Percentiles rank a stretch among this genome's conserved stretches.
Evolutionary conservation across 2,797 vertebrate species (phyloP).

Genomic region (Lophius americanus): DNA sequence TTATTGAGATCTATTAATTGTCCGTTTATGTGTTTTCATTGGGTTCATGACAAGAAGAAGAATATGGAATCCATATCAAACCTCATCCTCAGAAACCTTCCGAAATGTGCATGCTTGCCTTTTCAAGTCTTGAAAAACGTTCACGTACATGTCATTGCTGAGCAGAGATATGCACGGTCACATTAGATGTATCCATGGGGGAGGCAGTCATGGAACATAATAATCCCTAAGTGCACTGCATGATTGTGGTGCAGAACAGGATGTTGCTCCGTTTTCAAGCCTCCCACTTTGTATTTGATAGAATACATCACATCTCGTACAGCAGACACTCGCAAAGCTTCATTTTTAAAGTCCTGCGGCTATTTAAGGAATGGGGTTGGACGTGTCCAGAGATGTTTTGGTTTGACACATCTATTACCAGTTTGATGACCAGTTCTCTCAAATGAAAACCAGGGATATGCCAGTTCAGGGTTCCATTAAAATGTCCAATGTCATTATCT

Average conservation of each 20-base stretch:
- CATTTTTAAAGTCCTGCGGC: constrained; percentile 19
- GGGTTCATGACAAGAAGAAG: neutral
- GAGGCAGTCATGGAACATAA: constrained; percentile 49
- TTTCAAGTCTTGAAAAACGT: neutral
- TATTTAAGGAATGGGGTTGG: constrained; percentile 2
- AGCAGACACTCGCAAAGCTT: constrained; percentile 14
- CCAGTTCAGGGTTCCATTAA: too few species aligned
- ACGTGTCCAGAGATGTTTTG: constrained; percentile 7
- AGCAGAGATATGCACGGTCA: constrained; percentile 43
- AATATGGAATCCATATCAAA: neutral
- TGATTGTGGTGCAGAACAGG: constrained; percentile 45
- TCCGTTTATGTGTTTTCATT: neutral
- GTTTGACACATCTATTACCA: constrained; percentile 10
- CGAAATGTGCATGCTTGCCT: neutral
- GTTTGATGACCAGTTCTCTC: neutral
- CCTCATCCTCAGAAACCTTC: neutral
- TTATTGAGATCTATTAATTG: neutral
- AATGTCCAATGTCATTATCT: too few species aligned
- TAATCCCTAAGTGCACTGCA: constrained; percentile 64
- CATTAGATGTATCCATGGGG: constrained; percentile 42
- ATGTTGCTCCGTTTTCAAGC: constrained; percentile 44
- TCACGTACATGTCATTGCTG: constrained; percentile 10
- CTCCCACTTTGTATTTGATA: constrained; percentile 39
- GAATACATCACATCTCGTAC: constrained; percentile 33
- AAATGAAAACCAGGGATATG: neutral